Evolutionary conservation across 2,888 invertebrate species (phyloP).

Genomic region (Heliconius aoede): DNA sequence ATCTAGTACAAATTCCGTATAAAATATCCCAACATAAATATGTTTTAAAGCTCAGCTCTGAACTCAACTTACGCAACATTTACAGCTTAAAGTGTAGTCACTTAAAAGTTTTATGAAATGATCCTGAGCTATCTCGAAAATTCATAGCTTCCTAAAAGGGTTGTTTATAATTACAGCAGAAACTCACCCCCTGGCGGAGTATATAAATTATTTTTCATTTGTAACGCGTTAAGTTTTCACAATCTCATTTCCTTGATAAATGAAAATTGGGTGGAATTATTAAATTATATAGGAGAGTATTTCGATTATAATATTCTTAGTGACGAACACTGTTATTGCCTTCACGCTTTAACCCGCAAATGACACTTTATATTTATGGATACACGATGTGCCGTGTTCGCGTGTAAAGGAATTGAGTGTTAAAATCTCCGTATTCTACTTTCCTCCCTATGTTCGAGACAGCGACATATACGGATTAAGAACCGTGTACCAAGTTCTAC

Average conservation of each 20-base stretch:
- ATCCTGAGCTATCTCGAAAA: conserved; percentile 64
- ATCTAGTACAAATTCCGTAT: not conserved
- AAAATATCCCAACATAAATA: conserved; percentile 11
- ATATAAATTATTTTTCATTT: conserved; percentile 24
- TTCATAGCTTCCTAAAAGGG: conserved; percentile 59
- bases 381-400: too few species aligned
- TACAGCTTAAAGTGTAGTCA: conserved; percentile 42
- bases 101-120: conserved; percentile 59
- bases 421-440: too few species aligned
- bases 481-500: conserved; percentile 34
- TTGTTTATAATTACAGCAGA: conserved; percentile 41
- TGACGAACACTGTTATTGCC: too few species aligned
- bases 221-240: conserved; percentile 16
- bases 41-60: not conserved
- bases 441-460: too few species aligned
- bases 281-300: not conserved
- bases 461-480: conserved; percentile 24
- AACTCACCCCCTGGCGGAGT: conserved; percentile 26
- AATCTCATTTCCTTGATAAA: conserved; percentile 20
- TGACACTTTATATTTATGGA: too few species aligned
- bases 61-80: conserved; percentile 29
- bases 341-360: too few species aligned
- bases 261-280: not conserved
- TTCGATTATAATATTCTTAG: not conserved
- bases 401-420: too few species aligned